Base-by-base conservation (phyloP, 1,140 invertebrate species). In the Heliconius congener region DNA sequence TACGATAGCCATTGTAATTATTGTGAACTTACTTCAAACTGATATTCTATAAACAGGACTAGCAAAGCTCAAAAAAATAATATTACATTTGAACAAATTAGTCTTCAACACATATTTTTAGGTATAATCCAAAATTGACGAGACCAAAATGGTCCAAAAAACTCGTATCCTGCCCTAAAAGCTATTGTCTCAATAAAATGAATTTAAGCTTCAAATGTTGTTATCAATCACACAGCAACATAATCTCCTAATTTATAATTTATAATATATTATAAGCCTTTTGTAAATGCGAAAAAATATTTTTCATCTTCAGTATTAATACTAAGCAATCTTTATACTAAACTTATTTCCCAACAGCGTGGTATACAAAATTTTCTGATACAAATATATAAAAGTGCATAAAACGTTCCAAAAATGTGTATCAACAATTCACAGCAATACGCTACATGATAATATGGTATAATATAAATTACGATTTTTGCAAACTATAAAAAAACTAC, bases 361-460 rank as follows among this genome's bases (percentile, higher is more conserved):
- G 78, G 86, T 82, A 86, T 91, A 90, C 86, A 90, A 91, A 91
- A 91, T 86, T 60, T 78, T 85, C 79, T 85, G 84, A 89, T 90
- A 93, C 88, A 93, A 93, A 92, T 93, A 91, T 93, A 92, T 91
- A 93, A 93, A 93, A 91, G 88, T 93, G 92, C 92, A 88, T 92
- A 93, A 93, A 93, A 88, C 90, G 89, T 92, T 93, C 90, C 90
- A 93, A 93, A 93, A 93, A 92, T 88, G 90, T 92, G 89, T 90
- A 79, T 87, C 85, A 88, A 91, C 89, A 88, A 87, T 87, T 76
- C 82, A 57, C 27, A 19, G 46, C 57, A n/a, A 72, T 75, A 71
- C 73, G 37, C 46, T 70, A 74, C 60, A 75, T 66, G 50, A 78
- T 76, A 77, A 81, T 60, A 60, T 60, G 66, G 78, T 81, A 77